These are phyloP conservation scores for Ptilonorhynchus violaceus DNA, from an alignment of 2,113 vertebrate genomes.

Conservation along the genomic window DNA sequence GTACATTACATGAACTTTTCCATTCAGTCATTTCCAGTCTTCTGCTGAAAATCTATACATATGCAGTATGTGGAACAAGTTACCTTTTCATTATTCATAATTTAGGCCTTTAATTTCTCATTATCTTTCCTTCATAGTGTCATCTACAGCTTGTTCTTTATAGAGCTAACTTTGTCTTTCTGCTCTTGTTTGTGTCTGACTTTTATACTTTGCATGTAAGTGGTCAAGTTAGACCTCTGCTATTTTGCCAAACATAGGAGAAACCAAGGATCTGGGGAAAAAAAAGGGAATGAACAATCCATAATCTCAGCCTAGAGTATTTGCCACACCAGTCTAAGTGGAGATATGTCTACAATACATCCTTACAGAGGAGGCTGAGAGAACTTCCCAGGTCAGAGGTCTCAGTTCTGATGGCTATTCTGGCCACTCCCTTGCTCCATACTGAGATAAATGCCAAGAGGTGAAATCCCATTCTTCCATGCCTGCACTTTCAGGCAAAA, in stretches of 20 bases:
- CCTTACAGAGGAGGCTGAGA: background rate
- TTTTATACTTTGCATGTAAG: background rate
- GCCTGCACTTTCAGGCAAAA: fast-evolving
- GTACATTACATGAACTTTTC: background rate
- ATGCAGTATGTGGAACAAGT: background rate
- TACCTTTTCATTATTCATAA: background rate
- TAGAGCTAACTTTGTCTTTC: background rate
- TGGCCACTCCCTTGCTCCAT: background rate
- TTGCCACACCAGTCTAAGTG: background rate
- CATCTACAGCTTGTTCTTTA: background rate
- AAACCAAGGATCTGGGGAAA: background rate
- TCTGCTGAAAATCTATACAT: background rate
- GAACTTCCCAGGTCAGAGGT: background rate
- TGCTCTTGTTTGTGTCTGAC: background rate
- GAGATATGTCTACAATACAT: background rate
- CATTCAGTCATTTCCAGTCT: background rate
- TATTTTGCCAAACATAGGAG: background rate
- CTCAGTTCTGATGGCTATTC: background rate
- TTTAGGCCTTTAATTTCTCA: background rate
- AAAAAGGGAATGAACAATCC: background rate
- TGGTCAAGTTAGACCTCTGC: background rate
- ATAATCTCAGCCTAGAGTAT: background rate
- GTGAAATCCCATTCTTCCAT: background rate
- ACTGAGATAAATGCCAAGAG: background rate
- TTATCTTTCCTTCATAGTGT: background rate